A percentile compares a stretch with the other conserved stretches of the same genome.
These are phyloP conservation scores for Lutraria rhynchaena DNA, from an alignment of 1,140 invertebrate genomes.

Conservation along the genomic window DNA sequence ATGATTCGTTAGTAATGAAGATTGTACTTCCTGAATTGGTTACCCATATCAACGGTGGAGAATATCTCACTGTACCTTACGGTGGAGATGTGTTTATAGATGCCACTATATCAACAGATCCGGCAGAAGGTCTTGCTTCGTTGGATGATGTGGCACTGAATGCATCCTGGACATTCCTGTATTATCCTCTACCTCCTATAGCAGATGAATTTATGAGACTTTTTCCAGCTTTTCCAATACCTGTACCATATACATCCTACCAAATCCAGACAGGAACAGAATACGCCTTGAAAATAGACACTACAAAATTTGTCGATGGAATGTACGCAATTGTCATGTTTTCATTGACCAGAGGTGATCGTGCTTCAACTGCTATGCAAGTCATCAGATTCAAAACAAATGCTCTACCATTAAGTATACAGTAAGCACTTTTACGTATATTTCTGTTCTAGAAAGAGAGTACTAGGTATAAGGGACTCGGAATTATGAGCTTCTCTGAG, in stretches of 20 bases:
- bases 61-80: slow-evolving; percentile 9
- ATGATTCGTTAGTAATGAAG: neutral
- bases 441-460: too few species aligned
- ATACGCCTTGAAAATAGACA: neutral
- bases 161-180: slow-evolving; percentile 2
- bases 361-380: slow-evolving; percentile 18
- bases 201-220: neutral
- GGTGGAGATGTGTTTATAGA: neutral
- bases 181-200: neutral
- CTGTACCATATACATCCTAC: neutral
- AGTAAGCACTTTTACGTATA: neutral
- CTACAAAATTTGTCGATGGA: neutral
- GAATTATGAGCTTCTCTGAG: too few species aligned
- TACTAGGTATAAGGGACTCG: too few species aligned
- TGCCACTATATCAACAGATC: slow-evolving; percentile 12
- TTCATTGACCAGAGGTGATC: neutral
- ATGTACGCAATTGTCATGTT: slow-evolving; percentile 6
- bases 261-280: slow-evolving; percentile 9
- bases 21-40: slow-evolving; percentile 30
- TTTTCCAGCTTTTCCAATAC: neutral
- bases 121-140: neutral
- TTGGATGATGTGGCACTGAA: neutral
- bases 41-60: slow-evolving; percentile 20
- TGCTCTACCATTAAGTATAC: neutral
- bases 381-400: slow-evolving; percentile 6